Conservation (phyloP, 2,113 vertebrate genomes). For the Rhadina sibilatrix region DNA sequence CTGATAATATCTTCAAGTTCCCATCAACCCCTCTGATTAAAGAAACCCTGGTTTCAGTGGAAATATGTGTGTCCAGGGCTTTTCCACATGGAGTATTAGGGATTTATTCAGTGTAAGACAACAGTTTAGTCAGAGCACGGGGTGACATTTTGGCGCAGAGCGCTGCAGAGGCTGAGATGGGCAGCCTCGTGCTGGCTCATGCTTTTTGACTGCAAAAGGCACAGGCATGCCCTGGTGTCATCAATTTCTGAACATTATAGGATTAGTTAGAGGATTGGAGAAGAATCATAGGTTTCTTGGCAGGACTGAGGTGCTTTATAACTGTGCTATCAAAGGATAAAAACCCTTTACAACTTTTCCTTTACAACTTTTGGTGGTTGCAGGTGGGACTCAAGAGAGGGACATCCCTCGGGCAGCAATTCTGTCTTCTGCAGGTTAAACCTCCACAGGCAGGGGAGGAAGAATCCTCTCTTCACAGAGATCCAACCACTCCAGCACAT, state of each 20-base stretch:
- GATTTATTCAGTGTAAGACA: not conserved
- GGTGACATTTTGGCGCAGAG: rapidly evolving
- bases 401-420: not conserved
- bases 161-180: not conserved
- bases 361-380: rapidly evolving
- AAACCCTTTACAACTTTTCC: not conserved
- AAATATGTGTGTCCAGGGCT: not conserved
- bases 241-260: not conserved
- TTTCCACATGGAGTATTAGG: not conserved
- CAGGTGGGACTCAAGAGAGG: not conserved
- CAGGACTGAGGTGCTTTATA: not conserved
- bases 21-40: not conserved
- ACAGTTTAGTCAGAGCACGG: rapidly evolving
- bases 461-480: too few species aligned
- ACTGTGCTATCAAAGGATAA: not conserved
- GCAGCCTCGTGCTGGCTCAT: rapidly evolving
- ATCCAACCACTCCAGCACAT: not conserved
- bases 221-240: not conserved
- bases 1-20: not conserved
- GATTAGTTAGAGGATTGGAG: not conserved
- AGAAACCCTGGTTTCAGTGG: not conserved
- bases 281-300: not conserved
- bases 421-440: not conserved
- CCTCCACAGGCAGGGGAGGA: not conserved
- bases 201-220: not conserved